Conservation (phyloP, 2,888 invertebrate species). For the Lasioglossum lativentre region DNA sequence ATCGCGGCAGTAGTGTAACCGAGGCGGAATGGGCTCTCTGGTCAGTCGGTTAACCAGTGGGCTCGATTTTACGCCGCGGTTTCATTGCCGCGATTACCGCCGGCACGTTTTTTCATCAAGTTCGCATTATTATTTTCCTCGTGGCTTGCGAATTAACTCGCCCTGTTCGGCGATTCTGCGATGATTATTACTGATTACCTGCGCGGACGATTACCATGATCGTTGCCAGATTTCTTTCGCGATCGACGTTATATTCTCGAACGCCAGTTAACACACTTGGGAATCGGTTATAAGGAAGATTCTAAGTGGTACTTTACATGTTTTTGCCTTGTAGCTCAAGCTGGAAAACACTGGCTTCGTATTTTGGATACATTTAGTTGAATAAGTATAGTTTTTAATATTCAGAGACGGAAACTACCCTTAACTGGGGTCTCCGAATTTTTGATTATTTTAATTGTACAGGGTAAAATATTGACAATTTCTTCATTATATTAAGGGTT, state of each 20-base stretch:
- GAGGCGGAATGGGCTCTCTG: conserved; percentile 26
- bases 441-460: neutral
- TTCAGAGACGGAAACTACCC: neutral
- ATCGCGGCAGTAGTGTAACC: conserved; percentile 27
- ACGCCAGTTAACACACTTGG: neutral
- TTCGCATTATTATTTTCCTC: conserved; percentile 11
- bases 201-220: neutral
- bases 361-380: neutral
- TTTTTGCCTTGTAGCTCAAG: neutral
- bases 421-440: neutral
- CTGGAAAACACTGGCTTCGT: neutral
- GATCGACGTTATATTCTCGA: neutral
- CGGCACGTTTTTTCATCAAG: conserved; percentile 11
- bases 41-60: conserved; percentile 5
- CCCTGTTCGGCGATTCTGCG: neutral
- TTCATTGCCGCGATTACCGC: conserved; percentile 30
- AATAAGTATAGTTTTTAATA: no score
- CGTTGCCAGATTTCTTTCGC: neutral
- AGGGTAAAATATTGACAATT: neutral
- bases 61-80: conserved; percentile 13
- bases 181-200: conserved; percentile 2
- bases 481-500: neutral
- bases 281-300: neutral
- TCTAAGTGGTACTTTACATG: neutral
- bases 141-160: neutral